Evolutionary conservation across 2,797 vertebrate genomes (phyloP).

Genomic region (Macropus fuliginosus): DNA sequence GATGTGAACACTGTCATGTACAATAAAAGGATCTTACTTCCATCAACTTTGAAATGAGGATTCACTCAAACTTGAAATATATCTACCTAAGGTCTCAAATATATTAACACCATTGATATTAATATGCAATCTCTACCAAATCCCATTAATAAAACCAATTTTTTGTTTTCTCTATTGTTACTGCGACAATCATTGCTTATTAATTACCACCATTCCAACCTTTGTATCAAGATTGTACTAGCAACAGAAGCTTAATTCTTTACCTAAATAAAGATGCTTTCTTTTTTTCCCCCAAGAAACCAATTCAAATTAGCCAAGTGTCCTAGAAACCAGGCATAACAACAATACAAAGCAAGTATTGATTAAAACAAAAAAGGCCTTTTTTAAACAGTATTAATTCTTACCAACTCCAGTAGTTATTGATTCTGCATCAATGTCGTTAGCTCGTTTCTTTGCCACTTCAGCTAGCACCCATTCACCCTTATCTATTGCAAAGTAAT

Average conservation of each 20-base stretch:
- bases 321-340: constrained; percentile 79
- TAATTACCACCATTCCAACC: constrained; percentile 54
- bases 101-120: constrained; percentile 19
- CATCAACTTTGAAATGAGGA: neutral
- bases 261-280: constrained; percentile 50
- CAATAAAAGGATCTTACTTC: neutral
- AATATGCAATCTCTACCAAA: neutral
- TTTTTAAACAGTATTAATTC: constrained; percentile 83
- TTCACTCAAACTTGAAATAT: neutral
- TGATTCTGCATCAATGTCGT: constrained; percentile 92
- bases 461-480: constrained; percentile 96
- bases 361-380: constrained; percentile 84
- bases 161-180: constrained; percentile 35
- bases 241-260: constrained; percentile 71
- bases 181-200: constrained; percentile 16
- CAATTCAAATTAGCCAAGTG: constrained; percentile 77
- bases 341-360: constrained; percentile 83
- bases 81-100: constrained; percentile 11
- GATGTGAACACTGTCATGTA: neutral
- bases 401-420: constrained; percentile 90
- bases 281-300: constrained; percentile 74
- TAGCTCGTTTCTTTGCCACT: constrained; percentile 95
- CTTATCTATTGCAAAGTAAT: constrained; percentile 97
- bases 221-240: constrained; percentile 44
- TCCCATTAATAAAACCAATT: constrained; percentile 16